A percentile compares a stretch with the other conserved stretches of the same genome.
Evolutionary conservation across 1,140 invertebrate genomes (phyloP).

Genomic region (Stegodyphus dumicola): DNA sequence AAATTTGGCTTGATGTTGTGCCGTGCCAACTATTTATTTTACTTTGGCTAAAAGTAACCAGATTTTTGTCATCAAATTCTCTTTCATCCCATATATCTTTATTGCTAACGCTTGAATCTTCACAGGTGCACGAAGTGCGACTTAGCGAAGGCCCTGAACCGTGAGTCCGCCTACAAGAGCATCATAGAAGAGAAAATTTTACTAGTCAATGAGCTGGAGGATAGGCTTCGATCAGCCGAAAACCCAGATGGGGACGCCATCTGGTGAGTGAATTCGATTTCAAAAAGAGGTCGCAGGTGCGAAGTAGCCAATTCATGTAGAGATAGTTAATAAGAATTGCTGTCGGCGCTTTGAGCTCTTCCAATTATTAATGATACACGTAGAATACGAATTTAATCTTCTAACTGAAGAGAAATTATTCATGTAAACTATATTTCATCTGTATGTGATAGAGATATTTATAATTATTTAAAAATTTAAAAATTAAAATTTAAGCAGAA

Average conservation of each 20-base stretch:
- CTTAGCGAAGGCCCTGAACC: slow-evolving; percentile 69
- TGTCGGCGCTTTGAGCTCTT: too few relatives aligned
- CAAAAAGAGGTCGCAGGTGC: too few relatives aligned
- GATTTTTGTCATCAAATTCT: neutral
- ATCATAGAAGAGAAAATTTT: slow-evolving; percentile 66
- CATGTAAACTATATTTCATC: too few relatives aligned
- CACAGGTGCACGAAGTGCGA: slow-evolving; percentile 69
- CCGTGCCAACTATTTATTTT: neutral
- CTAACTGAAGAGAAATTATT: too few relatives aligned
- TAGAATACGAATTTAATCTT: too few relatives aligned
- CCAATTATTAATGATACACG: too few relatives aligned
- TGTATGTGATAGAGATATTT: too few relatives aligned
- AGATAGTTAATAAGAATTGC: too few relatives aligned
- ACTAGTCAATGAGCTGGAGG: slow-evolving; percentile 46
- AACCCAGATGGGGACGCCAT: slow-evolving; percentile 39
- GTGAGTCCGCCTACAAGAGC: slow-evolving; percentile 68
- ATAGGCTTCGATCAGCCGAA: slow-evolving; percentile 41
- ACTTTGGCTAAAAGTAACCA: neutral
- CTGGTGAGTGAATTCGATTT: slow-evolving; percentile 11
- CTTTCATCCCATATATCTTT: neutral
- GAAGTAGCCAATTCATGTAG: too few relatives aligned
- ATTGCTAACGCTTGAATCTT: neutral
- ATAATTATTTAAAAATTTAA: too few relatives aligned
- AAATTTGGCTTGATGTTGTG: neutral
- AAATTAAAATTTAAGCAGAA: too few relatives aligned